These are phyloP conservation scores for Sebastes minor DNA, from an alignment of 2,797 vertebrate species.

Conservation along the genomic window DNA sequence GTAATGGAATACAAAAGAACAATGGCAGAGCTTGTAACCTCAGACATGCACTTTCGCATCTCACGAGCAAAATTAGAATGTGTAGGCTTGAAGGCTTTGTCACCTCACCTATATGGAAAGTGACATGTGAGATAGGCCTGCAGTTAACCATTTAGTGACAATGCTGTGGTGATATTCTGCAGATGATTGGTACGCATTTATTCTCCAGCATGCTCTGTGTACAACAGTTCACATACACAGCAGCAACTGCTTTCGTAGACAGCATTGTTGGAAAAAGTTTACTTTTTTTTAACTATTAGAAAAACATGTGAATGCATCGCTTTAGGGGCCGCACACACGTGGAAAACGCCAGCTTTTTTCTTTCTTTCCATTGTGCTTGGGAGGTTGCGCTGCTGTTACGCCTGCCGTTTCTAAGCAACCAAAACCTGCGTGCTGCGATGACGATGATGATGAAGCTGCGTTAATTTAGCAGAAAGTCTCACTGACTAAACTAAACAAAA, in stretches of 20 bases:
- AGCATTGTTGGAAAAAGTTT: background rate
- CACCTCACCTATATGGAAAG: constrained; percentile 13
- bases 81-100: constrained; percentile 30
- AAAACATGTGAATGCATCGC: background rate
- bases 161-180: background rate
- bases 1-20: constrained; percentile 58
- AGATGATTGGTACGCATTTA: constrained; percentile 7
- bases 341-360: too few species aligned
- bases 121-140: constrained; percentile 5
- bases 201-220: constrained; percentile 2
- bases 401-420: too few species aligned
- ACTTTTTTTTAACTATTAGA: background rate
- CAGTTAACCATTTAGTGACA: constrained; percentile 5
- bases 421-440: too few species aligned
- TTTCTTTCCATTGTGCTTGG: too few species aligned
- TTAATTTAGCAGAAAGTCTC: too few species aligned
- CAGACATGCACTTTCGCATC: constrained; percentile 39
- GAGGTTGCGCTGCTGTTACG: too few species aligned
- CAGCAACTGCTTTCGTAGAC: background rate
- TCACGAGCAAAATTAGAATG: constrained; percentile 45
- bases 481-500: too few species aligned
- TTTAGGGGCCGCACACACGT: background rate
- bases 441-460: too few species aligned
- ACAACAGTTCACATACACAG: background rate
- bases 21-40: constrained; percentile 52